Conservation (phyloP, 2,888 invertebrate species). For the Serripes groenlandicus region DNA sequence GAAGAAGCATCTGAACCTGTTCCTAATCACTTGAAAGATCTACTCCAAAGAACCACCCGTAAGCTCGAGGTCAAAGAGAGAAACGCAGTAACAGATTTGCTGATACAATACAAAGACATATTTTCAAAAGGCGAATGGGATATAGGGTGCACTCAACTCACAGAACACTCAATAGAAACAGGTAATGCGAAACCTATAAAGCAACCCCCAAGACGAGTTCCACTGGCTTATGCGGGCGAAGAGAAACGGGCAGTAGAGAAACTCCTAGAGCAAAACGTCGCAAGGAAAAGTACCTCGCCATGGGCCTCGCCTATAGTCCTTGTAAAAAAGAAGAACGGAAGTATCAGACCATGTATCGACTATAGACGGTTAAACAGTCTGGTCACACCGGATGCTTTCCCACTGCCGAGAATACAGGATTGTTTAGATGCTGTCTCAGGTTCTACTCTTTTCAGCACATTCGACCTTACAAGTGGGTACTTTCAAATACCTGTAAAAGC, state of each 20-base stretch:
- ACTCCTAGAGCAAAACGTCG: slow-evolving; percentile 27
- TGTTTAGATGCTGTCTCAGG: slow-evolving; percentile 44
- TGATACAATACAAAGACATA: slow-evolving; percentile 37
- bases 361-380: slow-evolving; percentile 37
- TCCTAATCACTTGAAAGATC: background rate
- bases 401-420: slow-evolving; percentile 35
- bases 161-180: slow-evolving; percentile 55
- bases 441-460: slow-evolving; percentile 24
- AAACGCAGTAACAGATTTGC: slow-evolving; percentile 12
- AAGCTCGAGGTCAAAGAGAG: background rate
- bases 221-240: slow-evolving; percentile 32
- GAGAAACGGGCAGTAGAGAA: slow-evolving; percentile 45
- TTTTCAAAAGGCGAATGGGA: slow-evolving; percentile 53
- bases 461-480: slow-evolving; percentile 49
- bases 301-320: slow-evolving; percentile 41
- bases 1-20: background rate
- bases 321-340: slow-evolving; percentile 41
- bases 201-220: slow-evolving; percentile 58
- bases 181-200: slow-evolving; percentile 52
- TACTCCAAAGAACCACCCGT: slow-evolving; percentile 10
- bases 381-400: slow-evolving; percentile 29
- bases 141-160: slow-evolving; percentile 51
- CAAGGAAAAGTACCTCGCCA: slow-evolving; percentile 36
- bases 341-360: slow-evolving; percentile 32
- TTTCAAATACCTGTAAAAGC: slow-evolving; percentile 47